Conservation (phyloP, 2,797 vertebrate genomes). For the Lepus townsendii region DNA sequence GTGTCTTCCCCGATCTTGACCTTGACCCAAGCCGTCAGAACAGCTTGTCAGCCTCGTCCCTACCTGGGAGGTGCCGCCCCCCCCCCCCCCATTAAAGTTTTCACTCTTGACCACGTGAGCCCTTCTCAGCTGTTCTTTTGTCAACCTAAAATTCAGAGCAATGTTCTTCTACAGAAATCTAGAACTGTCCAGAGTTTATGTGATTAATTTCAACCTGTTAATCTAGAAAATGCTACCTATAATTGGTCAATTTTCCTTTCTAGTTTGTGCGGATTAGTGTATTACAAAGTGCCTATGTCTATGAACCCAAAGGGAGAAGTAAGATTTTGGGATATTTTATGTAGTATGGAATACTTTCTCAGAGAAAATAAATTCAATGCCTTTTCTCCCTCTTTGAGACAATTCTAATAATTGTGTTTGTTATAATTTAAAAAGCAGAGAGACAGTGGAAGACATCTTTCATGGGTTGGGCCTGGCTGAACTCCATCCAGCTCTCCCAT, state of each 20-base stretch:
- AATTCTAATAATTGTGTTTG: not conserved
- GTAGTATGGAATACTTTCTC: slow-evolving; percentile 16
- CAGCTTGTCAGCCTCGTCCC: not conserved
- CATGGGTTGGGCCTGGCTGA: no score
- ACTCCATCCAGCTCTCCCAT: no score
- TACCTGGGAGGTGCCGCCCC: not conserved
- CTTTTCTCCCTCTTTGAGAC: slow-evolving; percentile 26
- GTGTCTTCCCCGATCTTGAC: not conserved
- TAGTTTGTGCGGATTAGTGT: slow-evolving; percentile 47
- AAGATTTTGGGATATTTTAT: slow-evolving; percentile 52
- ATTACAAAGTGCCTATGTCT: slow-evolving; percentile 25
- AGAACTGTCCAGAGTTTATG: slow-evolving; percentile 56
- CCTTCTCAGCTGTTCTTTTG: slow-evolving; percentile 51
- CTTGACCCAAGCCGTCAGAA: slow-evolving; percentile 50
- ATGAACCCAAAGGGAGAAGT: slow-evolving; percentile 4
- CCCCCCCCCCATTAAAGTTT: not conserved
- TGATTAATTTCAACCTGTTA: slow-evolving; percentile 45
- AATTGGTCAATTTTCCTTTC: slow-evolving; percentile 21
- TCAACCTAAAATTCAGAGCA: slow-evolving; percentile 36
- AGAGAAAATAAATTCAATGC: slow-evolving; percentile 1
- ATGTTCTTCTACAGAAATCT: slow-evolving; percentile 45
- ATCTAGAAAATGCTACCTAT: slow-evolving; percentile 54
- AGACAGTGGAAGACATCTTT: no score
- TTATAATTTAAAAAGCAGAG: no score
- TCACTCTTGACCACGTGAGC: not conserved